These are phyloP conservation scores for Heteromormyrus szaboi DNA, from an alignment of 2,797 vertebrate genomes.

Conservation along the genomic window DNA sequence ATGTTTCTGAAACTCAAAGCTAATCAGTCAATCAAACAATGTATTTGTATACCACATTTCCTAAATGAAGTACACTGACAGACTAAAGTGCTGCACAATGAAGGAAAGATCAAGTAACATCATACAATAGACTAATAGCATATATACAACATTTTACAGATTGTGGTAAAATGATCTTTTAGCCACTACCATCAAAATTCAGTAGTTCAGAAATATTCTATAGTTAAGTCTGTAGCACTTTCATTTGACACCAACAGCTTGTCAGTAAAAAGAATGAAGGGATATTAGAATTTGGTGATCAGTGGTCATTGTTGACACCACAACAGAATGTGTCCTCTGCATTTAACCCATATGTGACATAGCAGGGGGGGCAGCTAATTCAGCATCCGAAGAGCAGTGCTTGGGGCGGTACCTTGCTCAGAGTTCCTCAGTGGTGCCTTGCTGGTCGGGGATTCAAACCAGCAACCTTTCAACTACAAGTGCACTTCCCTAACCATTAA, in stretches of 20 bases:
- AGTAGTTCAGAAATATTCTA: background rate
- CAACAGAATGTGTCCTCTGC: no score
- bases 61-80: background rate
- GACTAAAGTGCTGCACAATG: background rate
- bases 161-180: background rate
- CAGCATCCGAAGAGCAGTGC: no score
- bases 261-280: background rate
- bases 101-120: background rate
- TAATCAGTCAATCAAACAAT: background rate
- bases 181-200: background rate
- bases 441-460: no score
- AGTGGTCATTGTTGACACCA: no score
- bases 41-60: background rate
- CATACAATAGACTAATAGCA: background rate
- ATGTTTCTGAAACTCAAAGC: background rate
- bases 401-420: no score
- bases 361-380: no score
- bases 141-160: background rate
- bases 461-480: no score
- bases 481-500: no score
- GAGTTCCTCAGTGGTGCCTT: no score
- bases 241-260: background rate
- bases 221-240: background rate
- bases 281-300: background rate
- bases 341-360: no score